Evolutionary conservation across 1,140 invertebrate genomes (phyloP).

Genomic region (Telenomus remus): DNA sequence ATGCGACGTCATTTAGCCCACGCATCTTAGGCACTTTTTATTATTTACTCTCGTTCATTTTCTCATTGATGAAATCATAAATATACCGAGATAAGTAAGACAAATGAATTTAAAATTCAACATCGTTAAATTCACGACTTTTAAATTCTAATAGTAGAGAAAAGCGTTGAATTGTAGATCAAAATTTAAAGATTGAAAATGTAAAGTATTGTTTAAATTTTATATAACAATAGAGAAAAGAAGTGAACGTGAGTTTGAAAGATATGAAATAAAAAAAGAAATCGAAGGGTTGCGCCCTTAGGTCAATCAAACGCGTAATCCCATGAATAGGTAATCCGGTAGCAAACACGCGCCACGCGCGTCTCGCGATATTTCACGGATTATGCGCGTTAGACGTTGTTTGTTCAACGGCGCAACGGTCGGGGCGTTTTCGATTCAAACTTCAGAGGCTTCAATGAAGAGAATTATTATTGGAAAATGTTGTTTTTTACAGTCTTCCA

Average conservation of each 20-base stretch:
- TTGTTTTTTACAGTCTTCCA: constrained; percentile 50
- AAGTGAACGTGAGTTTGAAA: too few species aligned
- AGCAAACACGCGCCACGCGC: constrained; percentile 72
- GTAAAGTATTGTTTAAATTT: too few species aligned
- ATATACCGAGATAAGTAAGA: too few species aligned
- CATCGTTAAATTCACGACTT: too few species aligned
- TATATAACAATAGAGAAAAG: too few species aligned
- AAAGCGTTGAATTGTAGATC: too few species aligned
- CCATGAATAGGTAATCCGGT: constrained; percentile 73
- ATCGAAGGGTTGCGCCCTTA: constrained; percentile 69
- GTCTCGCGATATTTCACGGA: constrained; percentile 74
- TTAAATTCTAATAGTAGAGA: too few species aligned
- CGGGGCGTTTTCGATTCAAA: not conserved
- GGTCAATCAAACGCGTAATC: constrained; percentile 60
- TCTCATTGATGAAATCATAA: not conserved
- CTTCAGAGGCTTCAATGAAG: constrained; percentile 24
- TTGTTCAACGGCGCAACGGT: not conserved
- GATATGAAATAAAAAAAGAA: constrained; percentile 19
- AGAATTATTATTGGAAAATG: constrained; percentile 32
- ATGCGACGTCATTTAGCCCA: constrained; percentile 39
- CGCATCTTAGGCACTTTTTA: not conserved
- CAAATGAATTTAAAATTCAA: too few species aligned
- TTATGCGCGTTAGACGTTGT: constrained; percentile 57
- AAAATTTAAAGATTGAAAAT: too few species aligned
- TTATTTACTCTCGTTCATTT: constrained; percentile 19